Percentiles rank a stretch among this genome's conserved stretches.
Evolutionary conservation across 1,140 invertebrate genomes (phyloP).

Genomic region (Lepidostoma basale): DNA sequence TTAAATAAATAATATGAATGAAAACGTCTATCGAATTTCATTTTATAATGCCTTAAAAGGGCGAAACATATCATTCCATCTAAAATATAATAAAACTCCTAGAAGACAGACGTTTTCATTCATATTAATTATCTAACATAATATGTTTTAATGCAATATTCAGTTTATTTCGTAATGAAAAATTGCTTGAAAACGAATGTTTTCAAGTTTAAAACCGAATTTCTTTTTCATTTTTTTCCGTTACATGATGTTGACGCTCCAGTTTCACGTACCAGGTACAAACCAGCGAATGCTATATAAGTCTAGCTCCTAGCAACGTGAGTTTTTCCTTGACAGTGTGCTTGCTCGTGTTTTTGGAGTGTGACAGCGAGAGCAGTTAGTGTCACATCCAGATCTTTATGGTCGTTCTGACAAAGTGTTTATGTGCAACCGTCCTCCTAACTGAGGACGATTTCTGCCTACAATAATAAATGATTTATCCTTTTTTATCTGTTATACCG

Average conservation of each 20-base stretch:
- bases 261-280: neutral
- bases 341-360: slow-evolving; percentile 17
- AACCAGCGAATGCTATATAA: neutral
- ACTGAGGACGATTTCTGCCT: slow-evolving; percentile 2
- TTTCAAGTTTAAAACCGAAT: no score
- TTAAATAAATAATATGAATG: no score
- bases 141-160: no score
- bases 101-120: no score
- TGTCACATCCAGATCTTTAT: slow-evolving; percentile 23
- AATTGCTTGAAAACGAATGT: no score
- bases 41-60: no score
- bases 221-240: no score
- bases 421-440: slow-evolving; percentile 26
- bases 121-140: no score
- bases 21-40: no score
- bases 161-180: no score
- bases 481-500: neutral
- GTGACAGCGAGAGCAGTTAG: slow-evolving; percentile 23
- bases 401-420: slow-evolving; percentile 24
- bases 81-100: no score
- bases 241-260: neutral
- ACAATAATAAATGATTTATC: slow-evolving; percentile 25
- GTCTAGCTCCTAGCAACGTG: neutral
- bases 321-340: neutral
- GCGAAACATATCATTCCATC: no score